Evolutionary conservation across 2,888 invertebrate genomes (phyloP), one percentile per base, ranked within the genome.

Genomic region (Ormyrus pomaceus): DNA sequence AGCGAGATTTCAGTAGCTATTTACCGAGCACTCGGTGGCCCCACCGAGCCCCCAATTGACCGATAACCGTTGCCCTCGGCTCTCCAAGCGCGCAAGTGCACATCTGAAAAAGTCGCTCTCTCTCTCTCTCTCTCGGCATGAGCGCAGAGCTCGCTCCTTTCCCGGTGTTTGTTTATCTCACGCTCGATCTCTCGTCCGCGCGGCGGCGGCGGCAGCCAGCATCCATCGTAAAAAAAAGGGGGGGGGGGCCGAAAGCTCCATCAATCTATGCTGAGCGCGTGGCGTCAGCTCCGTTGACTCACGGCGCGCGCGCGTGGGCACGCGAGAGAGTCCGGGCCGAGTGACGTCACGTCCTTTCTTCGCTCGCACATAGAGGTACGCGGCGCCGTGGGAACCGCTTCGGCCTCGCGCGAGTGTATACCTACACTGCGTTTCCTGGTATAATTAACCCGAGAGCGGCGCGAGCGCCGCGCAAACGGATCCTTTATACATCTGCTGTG

Each of bases 211-310:
- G 4, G 34, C 34, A 3, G 19, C 19, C 19, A 19, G 34, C 4
- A 34, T 34, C 34, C 34, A 34, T 34, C 34, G 34, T 34, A 34
- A 34, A 34, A 34, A 34, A 19, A 19, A 1, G 19, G 34, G 34
- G 34, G 34, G 2, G 2, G 4, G 34, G 34, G 4, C 34, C 34
- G 34, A 34, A 34, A 34, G 34, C 34, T 34, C 34, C 34, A 34
- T 34, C 34, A 34, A 34, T 34, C 34, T 34, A 85, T 85, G 88
- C 88, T 34, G 87, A 88, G 88, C 87, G 88, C 86, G 85, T 66
- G 85, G 34, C 51, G 66, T 59, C 56, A 62, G 45, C 34, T 34
- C 62, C 81, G 71, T 80, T 79, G 79, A 77, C 75, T 84, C 82
- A 84, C 55, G n/a, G 11, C 55, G 48, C 56, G 64, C 51, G 13